phyloP scores from a whole-genome alignment of 2,888 invertebrate species.

The Melanotus villosus region DNA sequence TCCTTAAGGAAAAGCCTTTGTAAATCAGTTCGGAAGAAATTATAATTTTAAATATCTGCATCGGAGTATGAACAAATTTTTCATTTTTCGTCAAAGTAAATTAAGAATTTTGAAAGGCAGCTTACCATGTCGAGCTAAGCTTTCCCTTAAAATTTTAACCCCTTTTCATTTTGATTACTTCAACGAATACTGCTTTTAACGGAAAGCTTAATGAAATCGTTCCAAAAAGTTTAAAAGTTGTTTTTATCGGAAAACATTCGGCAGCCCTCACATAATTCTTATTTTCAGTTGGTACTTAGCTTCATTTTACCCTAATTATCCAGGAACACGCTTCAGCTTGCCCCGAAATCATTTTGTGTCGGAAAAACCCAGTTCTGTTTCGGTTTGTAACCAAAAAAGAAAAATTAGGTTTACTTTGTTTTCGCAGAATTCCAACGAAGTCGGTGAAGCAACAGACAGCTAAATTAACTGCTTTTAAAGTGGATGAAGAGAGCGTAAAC shows the following conservation, averaged over 20 bases:
- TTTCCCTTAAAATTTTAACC: neutral
- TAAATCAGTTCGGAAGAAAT: neutral
- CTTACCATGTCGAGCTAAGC: neutral
- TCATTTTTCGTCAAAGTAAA: neutral
- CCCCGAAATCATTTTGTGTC: neutral
- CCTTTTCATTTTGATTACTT: slow-evolving; percentile 6
- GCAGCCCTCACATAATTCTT: neutral
- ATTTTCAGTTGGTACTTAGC: neutral
- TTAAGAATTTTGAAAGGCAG: neutral
- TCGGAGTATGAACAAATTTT: neutral
- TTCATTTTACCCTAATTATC: slow-evolving; percentile 3
- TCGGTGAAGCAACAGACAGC: slow-evolving; percentile 10
- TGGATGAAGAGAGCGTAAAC: slow-evolving; percentile 1
- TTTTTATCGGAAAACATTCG: slow-evolving; percentile 3
- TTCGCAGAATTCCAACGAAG: neutral
- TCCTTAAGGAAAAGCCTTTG: neutral
- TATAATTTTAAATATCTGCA: neutral
- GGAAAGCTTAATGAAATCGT: slow-evolving; percentile 7
- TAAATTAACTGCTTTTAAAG: slow-evolving; percentile 17
- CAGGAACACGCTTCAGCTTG: neutral
- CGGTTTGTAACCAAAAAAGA: neutral
- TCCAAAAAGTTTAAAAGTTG: neutral
- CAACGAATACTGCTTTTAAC: neutral
- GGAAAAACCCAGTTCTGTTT: neutral
- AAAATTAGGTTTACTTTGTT: slow-evolving; percentile 6